phyloP scores from a whole-genome alignment of 2,888 invertebrate genomes.

The Boloria euphrosyne region DNA sequence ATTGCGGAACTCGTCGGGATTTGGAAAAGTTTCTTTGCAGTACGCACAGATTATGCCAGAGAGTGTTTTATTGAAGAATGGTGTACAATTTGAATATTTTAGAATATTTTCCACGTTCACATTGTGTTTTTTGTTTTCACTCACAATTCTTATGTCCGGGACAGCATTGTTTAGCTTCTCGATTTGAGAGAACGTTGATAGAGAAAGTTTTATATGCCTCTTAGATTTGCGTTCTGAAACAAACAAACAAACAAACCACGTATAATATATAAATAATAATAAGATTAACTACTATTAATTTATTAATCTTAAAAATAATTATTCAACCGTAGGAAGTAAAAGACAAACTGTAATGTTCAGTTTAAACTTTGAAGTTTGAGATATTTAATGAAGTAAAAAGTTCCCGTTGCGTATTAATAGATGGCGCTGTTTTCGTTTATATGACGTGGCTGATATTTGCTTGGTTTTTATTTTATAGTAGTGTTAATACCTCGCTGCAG shows the following conservation, averaged over 20 bases:
- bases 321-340: no score
- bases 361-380: no score
- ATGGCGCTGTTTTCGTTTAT: no score
- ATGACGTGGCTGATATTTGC: no score
- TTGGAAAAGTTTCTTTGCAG: conserved; percentile 58
- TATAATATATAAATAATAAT: no score
- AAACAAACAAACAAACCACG: not conserved
- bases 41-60: conserved; percentile 65
- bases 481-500: no score
- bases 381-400: no score
- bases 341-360: no score
- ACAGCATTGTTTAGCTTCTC: conserved; percentile 48
- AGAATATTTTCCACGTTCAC: conserved; percentile 62
- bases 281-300: no score
- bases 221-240: conserved; percentile 41
- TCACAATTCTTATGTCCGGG: conserved; percentile 44
- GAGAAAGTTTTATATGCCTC: conserved; percentile 51
- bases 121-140: conserved; percentile 61
- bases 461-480: no score
- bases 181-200: conserved; percentile 50
- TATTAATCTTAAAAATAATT: no score
- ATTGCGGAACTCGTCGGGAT: conserved; percentile 49
- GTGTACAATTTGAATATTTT: conserved; percentile 70
- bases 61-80: conserved; percentile 65
- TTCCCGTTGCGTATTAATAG: no score